A percentile compares a stretch with the other conserved stretches of the same genome.
These are phyloP conservation scores for Hirtodrosophila cameraria DNA, from an alignment of 2,888 invertebrate species.

Conservation along the genomic window DNA sequence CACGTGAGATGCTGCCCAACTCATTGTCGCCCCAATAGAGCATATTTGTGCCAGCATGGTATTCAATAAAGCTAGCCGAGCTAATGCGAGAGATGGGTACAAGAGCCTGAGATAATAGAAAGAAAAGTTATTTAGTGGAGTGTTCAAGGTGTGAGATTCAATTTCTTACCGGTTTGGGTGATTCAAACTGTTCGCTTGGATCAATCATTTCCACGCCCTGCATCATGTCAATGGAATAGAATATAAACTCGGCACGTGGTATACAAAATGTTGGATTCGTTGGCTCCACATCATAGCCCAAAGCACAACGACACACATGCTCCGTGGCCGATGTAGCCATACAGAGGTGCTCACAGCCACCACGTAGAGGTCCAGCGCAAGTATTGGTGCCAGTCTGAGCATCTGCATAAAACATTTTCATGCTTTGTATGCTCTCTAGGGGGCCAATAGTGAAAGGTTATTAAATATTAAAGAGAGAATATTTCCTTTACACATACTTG, in stretches of 20 bases:
- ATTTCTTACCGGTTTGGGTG: slow-evolving; percentile 71
- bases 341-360: slow-evolving; percentile 90
- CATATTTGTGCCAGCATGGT: slow-evolving; percentile 87
- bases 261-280: slow-evolving; percentile 85
- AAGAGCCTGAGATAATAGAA: slow-evolving; percentile 84
- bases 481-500: slow-evolving; percentile 80
- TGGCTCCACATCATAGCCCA: slow-evolving; percentile 87
- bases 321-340: slow-evolving; percentile 86
- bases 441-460: neutral
- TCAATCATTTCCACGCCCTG: slow-evolving; percentile 86
- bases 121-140: neutral
- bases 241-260: slow-evolving; percentile 88
- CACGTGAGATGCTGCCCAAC: slow-evolving; percentile 89
- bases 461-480: neutral
- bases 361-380: slow-evolving; percentile 85
- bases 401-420: slow-evolving; percentile 89
- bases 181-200: slow-evolving; percentile 63
- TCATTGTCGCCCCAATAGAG: slow-evolving; percentile 94
- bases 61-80: slow-evolving; percentile 91
- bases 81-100: slow-evolving; percentile 90
- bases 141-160: neutral
- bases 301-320: slow-evolving; percentile 90
- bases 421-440: slow-evolving; percentile 87
- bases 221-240: slow-evolving; percentile 92
- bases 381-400: slow-evolving; percentile 87